phyloP scores from a whole-genome alignment of 2,888 invertebrate genomes.

The Teleogryllus oceanicus region DNA sequence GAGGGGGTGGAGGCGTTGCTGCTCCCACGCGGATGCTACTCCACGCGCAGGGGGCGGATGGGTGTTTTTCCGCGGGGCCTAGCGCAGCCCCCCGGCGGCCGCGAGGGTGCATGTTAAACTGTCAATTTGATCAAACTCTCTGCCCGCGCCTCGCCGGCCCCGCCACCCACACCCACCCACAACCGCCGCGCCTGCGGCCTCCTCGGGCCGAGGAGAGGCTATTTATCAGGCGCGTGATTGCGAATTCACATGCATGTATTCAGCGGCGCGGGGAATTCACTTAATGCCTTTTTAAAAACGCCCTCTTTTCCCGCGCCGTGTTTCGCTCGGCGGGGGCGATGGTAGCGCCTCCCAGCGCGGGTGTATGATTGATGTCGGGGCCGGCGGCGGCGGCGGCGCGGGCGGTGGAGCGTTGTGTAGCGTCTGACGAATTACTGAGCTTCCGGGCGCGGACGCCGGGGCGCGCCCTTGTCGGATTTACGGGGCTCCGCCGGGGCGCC shows the following conservation, averaged over 20 bases:
- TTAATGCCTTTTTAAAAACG: conserved; percentile 1
- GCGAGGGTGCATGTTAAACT: background rate
- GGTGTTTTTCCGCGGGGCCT: background rate
- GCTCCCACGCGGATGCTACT: no score
- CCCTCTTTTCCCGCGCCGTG: background rate
- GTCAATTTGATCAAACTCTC: background rate
- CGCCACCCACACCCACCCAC: background rate
- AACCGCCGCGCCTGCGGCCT: background rate
- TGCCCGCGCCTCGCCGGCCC: background rate
- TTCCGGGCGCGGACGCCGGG: background rate
- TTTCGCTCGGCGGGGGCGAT: background rate
- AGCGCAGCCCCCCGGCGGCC: background rate
- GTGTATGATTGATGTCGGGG: background rate
- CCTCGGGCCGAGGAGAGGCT: background rate
- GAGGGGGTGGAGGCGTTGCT: no score
- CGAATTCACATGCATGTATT: conserved; percentile 18
- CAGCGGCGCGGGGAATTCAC: background rate
- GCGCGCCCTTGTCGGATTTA: conserved; percentile 1
- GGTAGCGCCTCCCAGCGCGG: background rate
- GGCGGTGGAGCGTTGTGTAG: background rate
- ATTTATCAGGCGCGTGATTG: conserved; percentile 8
- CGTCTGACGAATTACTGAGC: conserved; percentile 9
- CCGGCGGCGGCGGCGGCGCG: no score
- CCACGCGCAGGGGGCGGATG: background rate
- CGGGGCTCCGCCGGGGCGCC: background rate